Conservation (phyloP, 2,797 vertebrate species). For the Sebastes cheni region DNA sequence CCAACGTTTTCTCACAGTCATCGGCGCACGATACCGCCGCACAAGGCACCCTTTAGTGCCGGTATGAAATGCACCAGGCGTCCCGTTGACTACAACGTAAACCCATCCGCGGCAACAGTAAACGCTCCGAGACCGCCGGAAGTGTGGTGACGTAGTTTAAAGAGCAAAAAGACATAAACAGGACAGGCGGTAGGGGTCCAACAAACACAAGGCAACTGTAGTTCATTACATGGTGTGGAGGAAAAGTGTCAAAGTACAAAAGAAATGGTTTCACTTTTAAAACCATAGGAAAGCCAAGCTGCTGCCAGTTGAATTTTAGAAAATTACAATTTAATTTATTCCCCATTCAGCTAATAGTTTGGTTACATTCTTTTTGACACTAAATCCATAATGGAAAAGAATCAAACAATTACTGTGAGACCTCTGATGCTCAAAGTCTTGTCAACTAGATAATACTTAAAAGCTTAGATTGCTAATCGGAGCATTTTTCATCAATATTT, state of each 20-base stretch:
- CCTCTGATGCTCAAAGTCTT: background rate
- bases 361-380: background rate
- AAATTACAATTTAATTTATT: accelerated
- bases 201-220: too few relatives aligned
- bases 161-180: too few relatives aligned
- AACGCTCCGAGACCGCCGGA: too few relatives aligned
- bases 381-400: background rate
- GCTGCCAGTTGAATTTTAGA: background rate
- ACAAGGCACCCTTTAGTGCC: too few relatives aligned
- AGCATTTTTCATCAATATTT: background rate
- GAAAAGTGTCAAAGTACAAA: background rate
- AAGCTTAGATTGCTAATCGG: background rate
- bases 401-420: too few relatives aligned
- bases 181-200: too few relatives aligned
- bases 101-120: too few relatives aligned
- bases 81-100: too few relatives aligned
- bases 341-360: background rate
- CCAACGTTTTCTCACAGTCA: too few relatives aligned
- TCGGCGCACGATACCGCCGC: too few relatives aligned
- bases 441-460: background rate
- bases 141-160: too few relatives aligned
- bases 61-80: too few relatives aligned
- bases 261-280: background rate
- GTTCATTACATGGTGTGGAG: background rate
- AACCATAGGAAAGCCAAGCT: background rate